Percentiles rank a stretch among this genome's conserved stretches.
phyloP scores from a whole-genome alignment of 2,113 vertebrate genomes.

The Perognathus longimembris region DNA sequence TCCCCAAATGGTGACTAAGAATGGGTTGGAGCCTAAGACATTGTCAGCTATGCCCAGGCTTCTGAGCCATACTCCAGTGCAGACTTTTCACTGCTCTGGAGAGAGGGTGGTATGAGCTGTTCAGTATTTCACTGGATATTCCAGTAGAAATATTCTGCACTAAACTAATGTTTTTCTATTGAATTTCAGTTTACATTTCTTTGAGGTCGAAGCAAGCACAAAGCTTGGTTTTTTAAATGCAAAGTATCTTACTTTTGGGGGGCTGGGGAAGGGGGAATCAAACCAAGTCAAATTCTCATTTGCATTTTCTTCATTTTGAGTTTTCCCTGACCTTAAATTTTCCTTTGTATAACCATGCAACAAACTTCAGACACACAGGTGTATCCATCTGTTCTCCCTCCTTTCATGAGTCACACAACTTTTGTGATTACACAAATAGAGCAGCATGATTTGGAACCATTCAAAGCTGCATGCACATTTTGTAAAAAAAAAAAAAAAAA shows the following conservation, averaged over 20 bases:
- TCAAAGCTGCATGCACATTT: constrained; percentile 98
- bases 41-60: constrained; percentile 88
- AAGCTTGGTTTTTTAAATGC: constrained; percentile 94
- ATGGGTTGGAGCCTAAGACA: constrained; percentile 89
- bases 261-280: constrained; percentile 68
- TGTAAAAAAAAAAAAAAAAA: constrained; percentile 88
- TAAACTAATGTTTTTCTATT: constrained; percentile 90
- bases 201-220: constrained; percentile 94
- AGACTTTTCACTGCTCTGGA: constrained; percentile 84
- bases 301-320: constrained; percentile 88
- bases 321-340: constrained; percentile 88
- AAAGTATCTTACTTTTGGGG: constrained; percentile 88
- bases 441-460: constrained; percentile 96
- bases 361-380: constrained; percentile 87
- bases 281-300: constrained; percentile 85
- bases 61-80: constrained; percentile 84
- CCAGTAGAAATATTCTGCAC: constrained; percentile 90
- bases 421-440: constrained; percentile 91
- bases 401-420: constrained; percentile 89
- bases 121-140: constrained; percentile 89
- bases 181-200: constrained; percentile 92
- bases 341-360: constrained; percentile 89
- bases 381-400: constrained; percentile 86
- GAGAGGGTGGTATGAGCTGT: constrained; percentile 88
- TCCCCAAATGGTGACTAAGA: constrained; percentile 90